Percentiles rank a stretch among this genome's conserved stretches.
Conservation (phyloP, 2,113 vertebrate species). For the Paramisgurnus dabryanus region DNA sequence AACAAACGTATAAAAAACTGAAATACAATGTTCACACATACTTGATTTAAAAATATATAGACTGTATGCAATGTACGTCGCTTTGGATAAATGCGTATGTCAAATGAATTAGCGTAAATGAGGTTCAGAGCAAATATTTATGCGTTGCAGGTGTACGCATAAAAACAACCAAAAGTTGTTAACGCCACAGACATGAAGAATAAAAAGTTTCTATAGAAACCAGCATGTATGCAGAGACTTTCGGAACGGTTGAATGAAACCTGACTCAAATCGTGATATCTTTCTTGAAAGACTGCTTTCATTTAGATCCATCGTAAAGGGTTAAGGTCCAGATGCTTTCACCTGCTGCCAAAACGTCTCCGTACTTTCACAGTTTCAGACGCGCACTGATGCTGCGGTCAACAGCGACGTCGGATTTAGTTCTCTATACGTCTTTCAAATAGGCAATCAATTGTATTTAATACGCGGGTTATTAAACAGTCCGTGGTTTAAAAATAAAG, state of each 20-base stretch:
- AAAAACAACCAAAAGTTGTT: neutral
- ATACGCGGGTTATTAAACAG: neutral
- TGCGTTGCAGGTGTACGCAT: neutral
- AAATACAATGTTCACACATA: too few species aligned
- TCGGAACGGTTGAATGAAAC: neutral
- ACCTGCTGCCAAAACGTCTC: conserved; percentile 26
- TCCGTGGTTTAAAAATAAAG: too few species aligned
- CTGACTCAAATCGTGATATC: neutral
- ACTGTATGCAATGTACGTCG: too few species aligned
- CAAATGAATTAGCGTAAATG: neutral
- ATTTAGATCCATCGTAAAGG: neutral
- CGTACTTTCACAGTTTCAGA: conserved; percentile 20
- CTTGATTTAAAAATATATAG: too few species aligned
- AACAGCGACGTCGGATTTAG: neutral
- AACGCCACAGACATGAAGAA: neutral
- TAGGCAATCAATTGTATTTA: neutral
- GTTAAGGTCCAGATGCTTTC: neutral
- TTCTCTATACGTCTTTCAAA: neutral
- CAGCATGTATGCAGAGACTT: neutral
- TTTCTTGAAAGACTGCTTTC: neutral
- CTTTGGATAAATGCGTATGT: too few species aligned
- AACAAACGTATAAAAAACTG: too few species aligned
- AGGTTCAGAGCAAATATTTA: neutral
- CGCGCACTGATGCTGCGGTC: conserved; percentile 9
- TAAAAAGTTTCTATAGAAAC: conserved; percentile 32